Evolutionary conservation across 2,888 invertebrate genomes (phyloP), one percentile per base, ranked within the genome.

Genomic region (Nomada ruficornis): DNA sequence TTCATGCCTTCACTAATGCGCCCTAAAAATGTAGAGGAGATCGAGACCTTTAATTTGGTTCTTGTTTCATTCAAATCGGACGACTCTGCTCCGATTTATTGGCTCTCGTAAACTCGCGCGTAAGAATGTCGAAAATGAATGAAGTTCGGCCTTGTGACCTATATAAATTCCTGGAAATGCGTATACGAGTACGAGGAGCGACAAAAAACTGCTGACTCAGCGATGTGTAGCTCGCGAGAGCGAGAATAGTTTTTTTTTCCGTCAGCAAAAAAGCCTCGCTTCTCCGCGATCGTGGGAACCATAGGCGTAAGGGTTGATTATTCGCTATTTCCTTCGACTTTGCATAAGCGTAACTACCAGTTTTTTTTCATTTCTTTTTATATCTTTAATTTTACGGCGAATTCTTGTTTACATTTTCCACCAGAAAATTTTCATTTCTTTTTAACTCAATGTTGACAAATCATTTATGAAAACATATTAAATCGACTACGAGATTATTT

Each of bases 131-230:
- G 42, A 62, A 57, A 71, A 60, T 71, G 71, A 71, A 71, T 71
- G 71, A 54, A 62, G 52, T 42, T 63, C 42, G 71, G 5, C 62
- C 71, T 20, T 23, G 23, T 71, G 54, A 71, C 71, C 71, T 9
- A 42, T 62, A 71, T 71, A 63, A 42, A 71, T 62, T 71, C 52
- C 36, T 63, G 52, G 59, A 59, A 69, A 69, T 23, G 67, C 67
- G 67, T 54, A 15, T 13, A 15, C 52, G 62, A 42, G 62, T 71
- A 71, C 71, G 36, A 42, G 62, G n/a, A 20, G 11, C 18, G 62
- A 54, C 9, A 63, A 54, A 71, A 71, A 54, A 54, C 20, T 18
- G 71, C 52, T 63, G 62, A 63, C 52, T 71, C 62, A n/a, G 36
- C 23, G 10, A 52, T 52, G 60, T 52, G 71, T 71, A 62, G 50